phyloP scores from a whole-genome alignment of 53 echinoderm and acorn worm species.

The Crossaster papposus region DNA sequence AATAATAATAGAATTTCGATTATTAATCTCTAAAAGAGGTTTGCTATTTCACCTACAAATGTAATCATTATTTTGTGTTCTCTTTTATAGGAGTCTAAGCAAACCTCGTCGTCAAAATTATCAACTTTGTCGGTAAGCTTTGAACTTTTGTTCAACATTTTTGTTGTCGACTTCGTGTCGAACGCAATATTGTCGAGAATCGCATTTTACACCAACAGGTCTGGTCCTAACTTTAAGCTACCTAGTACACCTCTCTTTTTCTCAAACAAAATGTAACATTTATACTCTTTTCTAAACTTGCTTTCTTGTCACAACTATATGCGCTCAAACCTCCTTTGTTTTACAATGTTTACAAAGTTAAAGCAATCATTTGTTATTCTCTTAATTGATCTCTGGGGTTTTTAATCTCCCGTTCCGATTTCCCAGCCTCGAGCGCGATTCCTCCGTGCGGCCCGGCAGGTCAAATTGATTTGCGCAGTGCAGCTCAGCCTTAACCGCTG shows the following conservation, averaged over 20 bases:
- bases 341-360: no score
- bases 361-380: no score
- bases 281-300: no score
- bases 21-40: no score
- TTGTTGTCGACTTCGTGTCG: neutral
- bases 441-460: conserved; percentile 75
- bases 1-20: no score
- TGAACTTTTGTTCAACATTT: neutral
- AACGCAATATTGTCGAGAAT: neutral
- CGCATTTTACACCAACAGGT: neutral
- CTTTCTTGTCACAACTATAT: neutral
- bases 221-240: neutral
- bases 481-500: conserved; percentile 81
- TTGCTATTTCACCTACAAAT: neutral
- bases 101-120: neutral
- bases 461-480: conserved; percentile 88
- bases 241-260: neutral
- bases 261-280: neutral
- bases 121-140: conserved; percentile 29
- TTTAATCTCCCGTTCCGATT: neutral
- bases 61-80: neutral
- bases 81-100: conserved; percentile 17
- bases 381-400: neutral
- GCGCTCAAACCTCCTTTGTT: neutral
- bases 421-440: conserved; percentile 78